Evolutionary conservation across 2,888 invertebrate species (phyloP), one percentile per base, ranked within the genome.

Genomic region (Epinotia ramella): DNA sequence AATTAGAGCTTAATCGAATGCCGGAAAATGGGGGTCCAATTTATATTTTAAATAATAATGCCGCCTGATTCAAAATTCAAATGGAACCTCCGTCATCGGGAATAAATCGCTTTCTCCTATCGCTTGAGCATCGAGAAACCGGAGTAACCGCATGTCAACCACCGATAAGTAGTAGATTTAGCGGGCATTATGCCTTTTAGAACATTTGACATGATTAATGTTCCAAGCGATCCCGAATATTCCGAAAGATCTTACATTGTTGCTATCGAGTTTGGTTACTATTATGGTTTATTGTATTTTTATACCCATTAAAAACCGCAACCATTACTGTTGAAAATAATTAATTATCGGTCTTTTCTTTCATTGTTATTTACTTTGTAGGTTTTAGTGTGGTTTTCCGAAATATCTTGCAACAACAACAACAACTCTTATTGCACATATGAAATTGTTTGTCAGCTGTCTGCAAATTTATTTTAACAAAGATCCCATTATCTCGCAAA

Each of bases 111-210:
- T 79, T 0, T 1, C 69, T 60, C 81, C 68, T 72, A 18, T 78
- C 16, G 59, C 76, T 83, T 80, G 68, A 2, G 73, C 82, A 82
- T 77, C 60, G 68, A 49, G 60, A 71, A 86, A 86, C 80, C 82
- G 84, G 84, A 86, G 82, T 84, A 87, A 80, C 84, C 81, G 84
- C 80, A 81, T 80, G 80, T 80, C 80, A 78, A 81, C 81, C 78
- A 79, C 76, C 87, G 89, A 86, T 89, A 90, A 90, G 89, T 88
- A 90, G 87, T 86, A 87, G 88, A 90, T 91, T 91, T 89, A 89
- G 87, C 86, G n/a, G 33, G 63, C 64, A 77, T 69, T 77, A 77
- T 67, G 75, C 66, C 62, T 80, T 81, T 79, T 78, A 80, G 78
- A 81, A 77, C 77, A 70, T 87, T 86, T 83, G 67, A 84, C 84